Evolutionary conservation across 1,140 invertebrate genomes (phyloP), one percentile per base, ranked within the genome.

Genomic region (Penaeus vannamei): DNA sequence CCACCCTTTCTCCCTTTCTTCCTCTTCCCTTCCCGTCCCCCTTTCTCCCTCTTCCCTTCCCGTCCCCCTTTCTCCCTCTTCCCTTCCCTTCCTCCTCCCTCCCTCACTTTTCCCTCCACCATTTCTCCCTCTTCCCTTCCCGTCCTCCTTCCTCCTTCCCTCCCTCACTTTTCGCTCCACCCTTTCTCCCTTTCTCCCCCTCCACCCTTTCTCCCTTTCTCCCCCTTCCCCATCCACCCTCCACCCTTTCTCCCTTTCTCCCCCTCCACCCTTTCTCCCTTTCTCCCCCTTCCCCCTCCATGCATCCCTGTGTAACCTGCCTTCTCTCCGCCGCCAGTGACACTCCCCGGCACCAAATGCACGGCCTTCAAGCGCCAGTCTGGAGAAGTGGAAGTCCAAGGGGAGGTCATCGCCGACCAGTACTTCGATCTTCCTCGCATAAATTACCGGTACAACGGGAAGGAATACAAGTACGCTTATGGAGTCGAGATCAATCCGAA

Each of bases 371-470:
- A 82, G 79, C 89, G 59, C 19, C 62, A 76, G 32, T 53, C 77
- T 20, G 83, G 84, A 10, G 85, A 36, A 3, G 76, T 90, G 23
- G 26, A 81, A 32, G n/a, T 86, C 2, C 10, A 82, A 42, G 84
- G 79, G 17, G 32, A 90, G 36, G 26, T 77, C 26, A 82, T 85
- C 12, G 83, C 89, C n/a, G 12, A 59, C 3, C 46, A 80, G 22
- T 36, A 23, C 42, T 72, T 90, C 64, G 89, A 90, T 61, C 84
- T 90, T 53, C 89, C 89, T 36, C 72, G 89, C 26, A 90, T 90
- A 29, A 90, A 90, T 84, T 90, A 90, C 84, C 59, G 61, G 20
- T 64, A 83, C 42, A 90, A 90, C 23, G 89, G 84, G 12, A 90
- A 85, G 61, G 62, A 66, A 36, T 90, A 90, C 59, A 82, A 42